phyloP scores from a whole-genome alignment of 2,888 invertebrate species.

The Melipona bicolor region DNA sequence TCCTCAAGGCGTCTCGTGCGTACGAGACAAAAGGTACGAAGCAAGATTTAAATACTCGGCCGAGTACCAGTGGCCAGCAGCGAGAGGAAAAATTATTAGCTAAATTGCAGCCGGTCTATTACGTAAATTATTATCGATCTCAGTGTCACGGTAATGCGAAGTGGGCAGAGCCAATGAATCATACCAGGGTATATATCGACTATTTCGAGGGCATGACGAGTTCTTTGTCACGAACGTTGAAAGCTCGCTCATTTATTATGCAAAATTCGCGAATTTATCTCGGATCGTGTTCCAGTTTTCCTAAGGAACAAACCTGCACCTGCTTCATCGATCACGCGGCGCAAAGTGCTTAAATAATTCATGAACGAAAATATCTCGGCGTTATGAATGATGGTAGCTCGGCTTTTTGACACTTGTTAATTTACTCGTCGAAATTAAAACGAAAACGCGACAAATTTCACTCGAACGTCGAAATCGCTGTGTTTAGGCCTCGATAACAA shows the following conservation, averaged over 20 bases:
- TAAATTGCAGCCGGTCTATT: constrained; percentile 48
- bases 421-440: neutral
- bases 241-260: constrained; percentile 17
- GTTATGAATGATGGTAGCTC: constrained; percentile 9
- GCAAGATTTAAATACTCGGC: constrained; percentile 1
- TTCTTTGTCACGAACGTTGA: constrained; percentile 18
- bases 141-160: constrained; percentile 39
- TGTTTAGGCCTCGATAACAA: constrained; percentile 6
- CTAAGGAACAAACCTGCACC: neutral
- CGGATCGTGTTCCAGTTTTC: neutral
- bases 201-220: constrained; percentile 57
- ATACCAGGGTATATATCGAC: constrained; percentile 39
- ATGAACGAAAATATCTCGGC: neutral
- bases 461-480: neutral
- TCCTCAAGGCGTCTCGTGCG: neutral
- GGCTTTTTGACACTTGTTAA: neutral
- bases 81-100: constrained; percentile 37
- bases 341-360: constrained; percentile 6
- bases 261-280: constrained; percentile 23
- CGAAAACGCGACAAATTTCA: neutral
- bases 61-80: neutral
- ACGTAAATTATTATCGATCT: constrained; percentile 62
- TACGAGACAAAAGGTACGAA: neutral
- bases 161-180: constrained; percentile 63
- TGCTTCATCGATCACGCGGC: neutral